Conservation (phyloP, 2,797 vertebrate species). For the Okamejei kenojei region DNA sequence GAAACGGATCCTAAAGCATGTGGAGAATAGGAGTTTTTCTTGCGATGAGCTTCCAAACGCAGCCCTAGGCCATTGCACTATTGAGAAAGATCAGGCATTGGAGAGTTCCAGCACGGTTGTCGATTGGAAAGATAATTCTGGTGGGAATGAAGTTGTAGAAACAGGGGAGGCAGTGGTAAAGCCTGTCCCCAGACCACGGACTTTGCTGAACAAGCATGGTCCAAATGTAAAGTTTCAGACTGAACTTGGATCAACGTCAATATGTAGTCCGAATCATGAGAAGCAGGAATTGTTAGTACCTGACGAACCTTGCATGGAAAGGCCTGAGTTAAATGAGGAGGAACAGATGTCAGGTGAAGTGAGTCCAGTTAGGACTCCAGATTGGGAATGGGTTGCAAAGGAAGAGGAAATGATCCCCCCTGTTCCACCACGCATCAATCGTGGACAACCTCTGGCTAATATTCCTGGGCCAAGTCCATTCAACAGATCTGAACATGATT, state of each 20-base stretch:
- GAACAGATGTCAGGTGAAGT: background rate
- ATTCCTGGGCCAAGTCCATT: slow-evolving; percentile 6
- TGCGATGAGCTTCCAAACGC: background rate
- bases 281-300: slow-evolving; percentile 54
- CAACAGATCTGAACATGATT: background rate
- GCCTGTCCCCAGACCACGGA: slow-evolving; percentile 85
- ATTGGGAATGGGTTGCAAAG: slow-evolving; percentile 40
- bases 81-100: background rate
- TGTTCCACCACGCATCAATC: slow-evolving; percentile 58
- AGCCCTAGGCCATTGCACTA: slow-evolving; percentile 40
- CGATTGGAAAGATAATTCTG: slow-evolving; percentile 40
- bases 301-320: slow-evolving; percentile 44
- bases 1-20: slow-evolving; percentile 81
- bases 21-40: slow-evolving; percentile 39
- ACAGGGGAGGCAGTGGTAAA: slow-evolving; percentile 47
- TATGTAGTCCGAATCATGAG: slow-evolving; percentile 48
- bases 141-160: slow-evolving; percentile 37
- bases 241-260: slow-evolving; percentile 45
- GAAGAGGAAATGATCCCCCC: slow-evolving; percentile 48
- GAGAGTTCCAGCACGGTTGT: slow-evolving; percentile 11
- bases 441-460: slow-evolving; percentile 9
- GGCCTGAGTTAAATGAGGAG: slow-evolving; percentile 30
- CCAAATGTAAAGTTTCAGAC: slow-evolving; percentile 29
- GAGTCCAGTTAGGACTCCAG: slow-evolving; percentile 36
- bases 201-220: slow-evolving; percentile 68